A percentile compares a stretch with the other conserved stretches of the same genome.
phyloP scores from a whole-genome alignment of 2,888 invertebrate genomes.

The Frankliniella intonsa region DNA sequence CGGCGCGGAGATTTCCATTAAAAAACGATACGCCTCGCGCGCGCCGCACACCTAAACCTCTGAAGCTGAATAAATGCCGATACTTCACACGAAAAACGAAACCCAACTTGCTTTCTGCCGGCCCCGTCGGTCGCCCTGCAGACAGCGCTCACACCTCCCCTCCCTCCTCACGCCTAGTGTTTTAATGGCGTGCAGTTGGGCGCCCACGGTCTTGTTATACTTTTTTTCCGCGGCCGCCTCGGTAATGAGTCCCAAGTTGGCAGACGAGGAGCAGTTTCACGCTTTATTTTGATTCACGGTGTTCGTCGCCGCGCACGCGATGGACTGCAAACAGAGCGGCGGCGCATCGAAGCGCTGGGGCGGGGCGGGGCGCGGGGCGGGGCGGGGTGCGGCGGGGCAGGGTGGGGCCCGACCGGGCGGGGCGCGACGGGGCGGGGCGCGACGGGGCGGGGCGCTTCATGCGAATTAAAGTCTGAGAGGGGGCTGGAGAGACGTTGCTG shows the following conservation, averaged over 20 bases:
- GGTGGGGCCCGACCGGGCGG: not conserved
- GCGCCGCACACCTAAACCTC: too few species aligned
- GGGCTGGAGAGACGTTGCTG: too few species aligned
- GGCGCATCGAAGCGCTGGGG: not conserved
- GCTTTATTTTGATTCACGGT: slow-evolving; percentile 14
- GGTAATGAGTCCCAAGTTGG: not conserved
- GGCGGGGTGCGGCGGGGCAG: not conserved
- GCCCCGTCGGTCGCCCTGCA: too few species aligned
- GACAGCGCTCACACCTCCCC: too few species aligned
- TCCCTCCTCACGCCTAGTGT: not conserved
- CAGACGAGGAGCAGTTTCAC: not conserved
- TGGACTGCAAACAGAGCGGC: not conserved
- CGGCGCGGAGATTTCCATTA: too few species aligned
- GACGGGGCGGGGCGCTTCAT: not conserved
- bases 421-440: too few species aligned
- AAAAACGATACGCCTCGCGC: too few species aligned
- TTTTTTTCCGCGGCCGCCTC: not conserved
- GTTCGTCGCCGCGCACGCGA: not conserved
- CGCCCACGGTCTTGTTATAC: not conserved
- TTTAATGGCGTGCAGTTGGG: not conserved
- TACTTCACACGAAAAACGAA: too few species aligned
- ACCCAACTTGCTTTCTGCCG: too few species aligned
- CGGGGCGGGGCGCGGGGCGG: too few species aligned
- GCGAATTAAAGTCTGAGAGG: too few species aligned
- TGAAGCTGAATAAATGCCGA: too few species aligned